Evolutionary conservation across 1,140 invertebrate species (phyloP), one percentile per base, ranked within the genome.

Genomic region (Drosophila pseudoananassae): DNA sequence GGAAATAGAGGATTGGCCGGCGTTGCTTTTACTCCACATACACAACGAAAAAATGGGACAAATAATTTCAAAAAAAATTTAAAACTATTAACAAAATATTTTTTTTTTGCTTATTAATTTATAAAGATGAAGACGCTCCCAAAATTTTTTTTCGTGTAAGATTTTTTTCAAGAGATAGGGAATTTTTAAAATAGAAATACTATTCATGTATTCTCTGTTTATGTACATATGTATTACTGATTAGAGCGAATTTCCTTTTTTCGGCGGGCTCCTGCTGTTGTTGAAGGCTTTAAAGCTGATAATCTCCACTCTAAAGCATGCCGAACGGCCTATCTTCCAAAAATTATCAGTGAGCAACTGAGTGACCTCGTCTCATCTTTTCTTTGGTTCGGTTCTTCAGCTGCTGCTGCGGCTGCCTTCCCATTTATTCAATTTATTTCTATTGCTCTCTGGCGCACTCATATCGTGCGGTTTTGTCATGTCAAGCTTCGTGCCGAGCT

Each of bases 361-460:
- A 66, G 25, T 80, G 78, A 81, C 78, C 78, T 81, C 78, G 74
- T 60, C 53, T 55, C 68, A 60, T 58, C 56, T 47, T 33, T 54
- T 60, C 43, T 43, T 69, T 36, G 69, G n/a, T 43, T 46, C 9
- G 17, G 46, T 56, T 68, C 27, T 61, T 59, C 33, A 56, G 61
- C 17, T 55, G 58, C 12, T 74, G 68, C 58, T 40, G 59, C 23
- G 74, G 51, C 63, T 55, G 72, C 59, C 49, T 63, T 29, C 71
- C 80, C 81, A 76, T 85, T 85, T 85, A 85, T 85, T 85, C 82
- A 87, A 85, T 85, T 85, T 85, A 85, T 85, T 85, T 85, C 82
- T 85, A 85, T 85, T 85, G 82, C 75, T 56, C 29, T 46, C 38
- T 14, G 46, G 31, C 43, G 59, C 47, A 40, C 55, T 61, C 56